Percentiles rank a stretch among this genome's conserved stretches.
Evolutionary conservation across 2,797 vertebrate species (phyloP).

Genomic region (Lagocephalus sceleratus): DNA sequence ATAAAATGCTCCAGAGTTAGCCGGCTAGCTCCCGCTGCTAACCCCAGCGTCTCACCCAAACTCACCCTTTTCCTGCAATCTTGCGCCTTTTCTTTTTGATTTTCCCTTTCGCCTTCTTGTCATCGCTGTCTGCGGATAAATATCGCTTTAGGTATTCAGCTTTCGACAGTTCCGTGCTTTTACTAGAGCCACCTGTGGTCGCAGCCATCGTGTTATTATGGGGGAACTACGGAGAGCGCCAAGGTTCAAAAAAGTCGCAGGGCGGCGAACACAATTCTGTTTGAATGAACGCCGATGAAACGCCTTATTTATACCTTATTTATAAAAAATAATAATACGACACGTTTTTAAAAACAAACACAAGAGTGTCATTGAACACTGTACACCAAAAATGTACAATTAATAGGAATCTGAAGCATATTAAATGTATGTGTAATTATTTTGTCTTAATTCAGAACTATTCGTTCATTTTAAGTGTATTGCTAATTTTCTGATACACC

Average conservation of each 20-base stretch:
- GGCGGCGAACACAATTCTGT: too few species aligned
- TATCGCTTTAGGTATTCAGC: conserved; percentile 80
- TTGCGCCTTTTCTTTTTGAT: conserved; percentile 70
- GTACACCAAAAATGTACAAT: not conserved
- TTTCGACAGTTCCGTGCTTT: conserved; percentile 65
- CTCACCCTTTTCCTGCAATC: conserved; percentile 66
- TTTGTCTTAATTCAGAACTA: not conserved
- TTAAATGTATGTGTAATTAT: not conserved
- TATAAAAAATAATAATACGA: too few species aligned
- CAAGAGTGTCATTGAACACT: not conserved
- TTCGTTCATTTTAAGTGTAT: not conserved
- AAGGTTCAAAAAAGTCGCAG: conserved; percentile 33
- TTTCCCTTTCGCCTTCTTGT: conserved; percentile 67
- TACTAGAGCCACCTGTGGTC: conserved; percentile 27
- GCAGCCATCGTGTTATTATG: conserved; percentile 70
- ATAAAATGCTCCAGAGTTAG: too few species aligned
- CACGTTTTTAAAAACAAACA: not conserved
- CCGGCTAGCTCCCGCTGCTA: conserved; percentile 32
- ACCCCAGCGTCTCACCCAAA: not conserved
- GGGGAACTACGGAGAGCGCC: conserved; percentile 41
- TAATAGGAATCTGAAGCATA: not conserved
- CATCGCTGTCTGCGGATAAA: conserved; percentile 63
- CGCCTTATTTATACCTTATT: too few species aligned
- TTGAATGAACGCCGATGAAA: too few species aligned
- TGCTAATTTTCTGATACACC: too few species aligned